Conservation (phyloP, 37 sponge, comb jelly and placozoan genomes). For the Spongia lamella region DNA sequence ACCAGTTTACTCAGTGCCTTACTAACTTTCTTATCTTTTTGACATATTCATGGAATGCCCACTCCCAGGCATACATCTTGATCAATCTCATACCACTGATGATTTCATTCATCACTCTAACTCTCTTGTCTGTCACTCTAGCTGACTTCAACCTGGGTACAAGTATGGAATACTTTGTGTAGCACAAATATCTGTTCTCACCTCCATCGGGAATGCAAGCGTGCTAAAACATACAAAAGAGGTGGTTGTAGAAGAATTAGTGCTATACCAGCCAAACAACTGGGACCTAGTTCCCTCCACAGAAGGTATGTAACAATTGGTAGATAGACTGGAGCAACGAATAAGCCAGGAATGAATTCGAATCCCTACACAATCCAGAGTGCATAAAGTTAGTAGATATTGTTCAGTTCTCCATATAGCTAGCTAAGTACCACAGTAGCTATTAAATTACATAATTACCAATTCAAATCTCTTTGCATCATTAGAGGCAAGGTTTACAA, state of each 20-base stretch:
- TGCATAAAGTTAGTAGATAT: no score
- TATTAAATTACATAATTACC: conserved; percentile 13
- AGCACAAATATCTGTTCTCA: conserved; percentile 10
- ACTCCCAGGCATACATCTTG: conserved; percentile 19
- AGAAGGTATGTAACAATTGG: conserved; percentile 13
- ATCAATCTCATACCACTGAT: conserved; percentile 9
- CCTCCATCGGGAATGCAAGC: conserved; percentile 14
- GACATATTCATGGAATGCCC: not conserved
- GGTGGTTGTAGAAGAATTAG: no score
- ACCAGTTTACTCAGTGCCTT: no score
- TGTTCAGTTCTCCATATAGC: no score
- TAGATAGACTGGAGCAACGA: conserved; percentile 56
- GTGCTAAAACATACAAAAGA: no score
- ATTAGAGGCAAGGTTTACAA: conserved; percentile 81
- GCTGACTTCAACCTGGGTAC: conserved; percentile 11
- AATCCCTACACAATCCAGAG: conserved; percentile 59
- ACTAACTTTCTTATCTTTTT: not conserved
- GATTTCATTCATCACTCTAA: conserved; percentile 35
- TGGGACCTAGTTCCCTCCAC: no score
- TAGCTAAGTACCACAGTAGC: no score
- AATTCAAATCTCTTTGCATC: conserved; percentile 82
- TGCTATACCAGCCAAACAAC: no score
- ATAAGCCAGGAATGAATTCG: conserved; percentile 42
- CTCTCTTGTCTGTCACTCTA: conserved; percentile 30
- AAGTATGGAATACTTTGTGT: conserved; percentile 21